phyloP scores from a whole-genome alignment of 2,888 invertebrate genomes.

The Trissolcus brochymenae region DNA sequence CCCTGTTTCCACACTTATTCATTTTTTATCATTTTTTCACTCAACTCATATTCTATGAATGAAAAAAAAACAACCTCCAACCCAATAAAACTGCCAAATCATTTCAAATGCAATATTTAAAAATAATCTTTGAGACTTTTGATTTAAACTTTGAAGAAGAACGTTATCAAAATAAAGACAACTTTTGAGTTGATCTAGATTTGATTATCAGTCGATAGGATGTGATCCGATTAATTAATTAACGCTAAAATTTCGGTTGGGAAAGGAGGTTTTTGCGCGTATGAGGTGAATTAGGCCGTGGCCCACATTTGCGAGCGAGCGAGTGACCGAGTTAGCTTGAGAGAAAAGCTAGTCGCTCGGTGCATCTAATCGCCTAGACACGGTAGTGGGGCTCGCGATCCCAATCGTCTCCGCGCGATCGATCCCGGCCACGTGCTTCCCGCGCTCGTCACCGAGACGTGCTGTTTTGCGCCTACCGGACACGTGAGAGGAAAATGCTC shows the following conservation, averaged over 20 bases:
- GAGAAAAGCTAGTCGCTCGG: constrained; percentile 23
- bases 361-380: constrained; percentile 29
- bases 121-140: too few species aligned
- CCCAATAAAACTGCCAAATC: too few species aligned
- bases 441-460: background rate
- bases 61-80: background rate
- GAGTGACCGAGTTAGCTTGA: constrained; percentile 51
- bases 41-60: background rate
- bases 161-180: too few species aligned
- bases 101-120: too few species aligned
- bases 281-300: constrained; percentile 74
- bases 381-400: constrained; percentile 28
- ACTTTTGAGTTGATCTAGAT: too few species aligned
- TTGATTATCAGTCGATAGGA: too few species aligned
- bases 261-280: constrained; percentile 45
- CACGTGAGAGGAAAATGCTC: too few species aligned
- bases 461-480: background rate
- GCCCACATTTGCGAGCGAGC: constrained; percentile 70
- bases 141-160: too few species aligned
- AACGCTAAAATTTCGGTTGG: constrained; percentile 47
- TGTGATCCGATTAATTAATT: too few species aligned
- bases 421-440: constrained; percentile 42
- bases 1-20: background rate
- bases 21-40: too few species aligned
- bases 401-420: constrained; percentile 60